Conservation (phyloP, 2,797 vertebrate species). For the Microctenopoma steveboyesi region DNA sequence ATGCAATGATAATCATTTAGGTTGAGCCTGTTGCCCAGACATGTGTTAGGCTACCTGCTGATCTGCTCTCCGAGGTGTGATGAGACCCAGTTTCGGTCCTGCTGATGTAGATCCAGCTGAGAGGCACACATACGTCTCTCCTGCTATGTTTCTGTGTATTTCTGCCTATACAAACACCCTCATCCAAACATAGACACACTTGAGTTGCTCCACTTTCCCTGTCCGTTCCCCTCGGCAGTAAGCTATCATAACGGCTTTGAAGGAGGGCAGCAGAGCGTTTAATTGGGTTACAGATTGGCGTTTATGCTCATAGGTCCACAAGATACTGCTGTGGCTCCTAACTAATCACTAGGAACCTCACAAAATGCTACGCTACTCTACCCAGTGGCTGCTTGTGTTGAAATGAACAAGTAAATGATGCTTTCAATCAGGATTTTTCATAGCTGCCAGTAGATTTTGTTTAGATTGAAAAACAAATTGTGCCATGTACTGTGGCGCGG, state of each 20-base stretch:
- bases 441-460: constrained; percentile 24
- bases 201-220: constrained; percentile 73
- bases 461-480: constrained; percentile 46
- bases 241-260: constrained; percentile 82
- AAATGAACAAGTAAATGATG: constrained; percentile 41
- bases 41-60: constrained; percentile 51
- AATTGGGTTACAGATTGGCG: constrained; percentile 81
- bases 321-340: constrained; percentile 64
- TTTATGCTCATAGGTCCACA: constrained; percentile 74
- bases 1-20: constrained; percentile 52
- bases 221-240: constrained; percentile 78
- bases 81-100: constrained; percentile 60
- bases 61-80: constrained; percentile 49
- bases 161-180: constrained; percentile 58
- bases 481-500: constrained; percentile 18
- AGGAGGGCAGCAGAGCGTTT: constrained; percentile 79
- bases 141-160: constrained; percentile 48
- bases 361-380: constrained; percentile 42
- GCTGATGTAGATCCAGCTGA: constrained; percentile 52
- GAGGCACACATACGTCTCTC: constrained; percentile 29
- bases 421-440: constrained; percentile 3
- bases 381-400: constrained; percentile 17
- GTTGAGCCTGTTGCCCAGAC: constrained; percentile 42
- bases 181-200: constrained; percentile 66
- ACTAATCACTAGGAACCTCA: constrained; percentile 65